These are phyloP conservation scores for Siphamia tubifer DNA, from an alignment of 2,113 vertebrate genomes.

Conservation along the genomic window DNA sequence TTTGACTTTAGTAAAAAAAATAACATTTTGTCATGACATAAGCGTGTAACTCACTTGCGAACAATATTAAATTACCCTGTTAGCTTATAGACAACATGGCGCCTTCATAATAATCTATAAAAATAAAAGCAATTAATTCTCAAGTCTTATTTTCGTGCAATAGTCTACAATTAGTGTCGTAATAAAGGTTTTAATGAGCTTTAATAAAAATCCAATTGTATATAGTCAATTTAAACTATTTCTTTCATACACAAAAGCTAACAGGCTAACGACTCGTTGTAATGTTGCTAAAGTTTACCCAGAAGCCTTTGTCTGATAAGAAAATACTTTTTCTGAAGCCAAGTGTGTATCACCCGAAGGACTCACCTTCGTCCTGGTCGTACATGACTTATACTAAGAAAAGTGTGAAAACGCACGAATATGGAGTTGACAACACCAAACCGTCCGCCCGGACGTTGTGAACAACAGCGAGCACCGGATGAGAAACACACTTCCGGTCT, in stretches of 20 bases:
- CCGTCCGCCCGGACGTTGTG: background rate
- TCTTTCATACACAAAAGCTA: no score
- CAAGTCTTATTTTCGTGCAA: no score
- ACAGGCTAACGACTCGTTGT: no score
- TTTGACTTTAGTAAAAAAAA: background rate
- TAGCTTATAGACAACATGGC: constrained; percentile 2
- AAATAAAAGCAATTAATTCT: no score
- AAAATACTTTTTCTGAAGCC: fast-evolving
- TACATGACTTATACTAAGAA: constrained; percentile 64
- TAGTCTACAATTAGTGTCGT: background rate
- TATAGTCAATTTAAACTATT: no score
- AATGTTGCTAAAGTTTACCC: background rate
- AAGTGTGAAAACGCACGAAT: background rate
- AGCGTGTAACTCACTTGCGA: no score
- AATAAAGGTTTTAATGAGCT: fast-evolving
- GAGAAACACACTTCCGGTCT: no score
- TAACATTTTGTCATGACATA: no score
- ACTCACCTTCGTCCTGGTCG: constrained; percentile 83
- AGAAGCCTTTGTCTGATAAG: background rate
- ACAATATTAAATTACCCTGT: background rate
- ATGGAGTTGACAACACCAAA: background rate
- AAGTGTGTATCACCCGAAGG: fast-evolving
- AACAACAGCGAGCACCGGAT: no score
- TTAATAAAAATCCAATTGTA: no score
- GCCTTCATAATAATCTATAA: background rate